These are phyloP conservation scores for Dinothrombium tinctorium DNA, from an alignment of 1,140 invertebrate genomes.

Conservation along the genomic window DNA sequence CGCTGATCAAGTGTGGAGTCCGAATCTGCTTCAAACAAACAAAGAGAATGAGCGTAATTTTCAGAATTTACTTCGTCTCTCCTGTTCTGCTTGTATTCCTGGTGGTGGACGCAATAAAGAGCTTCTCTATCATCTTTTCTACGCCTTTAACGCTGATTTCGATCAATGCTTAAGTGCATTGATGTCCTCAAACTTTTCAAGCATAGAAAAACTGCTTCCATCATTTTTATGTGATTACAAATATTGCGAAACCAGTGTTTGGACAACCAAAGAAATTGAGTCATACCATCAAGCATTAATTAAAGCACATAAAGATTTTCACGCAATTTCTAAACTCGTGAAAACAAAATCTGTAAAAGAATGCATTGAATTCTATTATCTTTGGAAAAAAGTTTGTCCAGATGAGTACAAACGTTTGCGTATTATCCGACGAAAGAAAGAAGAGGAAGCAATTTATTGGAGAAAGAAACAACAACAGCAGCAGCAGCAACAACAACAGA, in stretches of 20 bases:
- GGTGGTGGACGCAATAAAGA: slow-evolving; percentile 77
- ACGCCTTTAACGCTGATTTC: slow-evolving; percentile 61
- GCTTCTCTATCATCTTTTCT: slow-evolving; percentile 68
- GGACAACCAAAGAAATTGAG: slow-evolving; percentile 64
- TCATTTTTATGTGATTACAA: slow-evolving; percentile 46
- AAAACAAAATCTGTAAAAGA: slow-evolving; percentile 67
- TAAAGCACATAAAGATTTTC: slow-evolving; percentile 83
- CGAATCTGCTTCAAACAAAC: neutral
- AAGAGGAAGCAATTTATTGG: slow-evolving; percentile 17
- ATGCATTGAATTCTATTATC: slow-evolving; percentile 91
- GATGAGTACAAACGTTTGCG: slow-evolving; percentile 49
- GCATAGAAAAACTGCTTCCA: slow-evolving; percentile 35
- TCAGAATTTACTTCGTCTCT: slow-evolving; percentile 45
- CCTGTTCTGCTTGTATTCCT: slow-evolving; percentile 29
- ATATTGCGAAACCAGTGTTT: slow-evolving; percentile 46
- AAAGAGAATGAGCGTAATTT: slow-evolving; percentile 14
- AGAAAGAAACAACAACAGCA: too few species aligned
- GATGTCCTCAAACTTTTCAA: slow-evolving; percentile 45
- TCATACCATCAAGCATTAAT: slow-evolving; percentile 61
- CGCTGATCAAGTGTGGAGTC: slow-evolving; percentile 19
- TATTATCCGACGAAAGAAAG: slow-evolving; percentile 24
- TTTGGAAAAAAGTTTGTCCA: slow-evolving; percentile 88
- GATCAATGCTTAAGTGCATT: slow-evolving; percentile 59
- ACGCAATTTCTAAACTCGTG: slow-evolving; percentile 54
- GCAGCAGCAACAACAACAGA: too few species aligned